Evolutionary conservation across 30 jellyfish, hydroid and myxozoan species (phyloP), one percentile per base, ranked within the genome.

Genomic region (Aurelia aurita complex sp. Pacific): DNA sequence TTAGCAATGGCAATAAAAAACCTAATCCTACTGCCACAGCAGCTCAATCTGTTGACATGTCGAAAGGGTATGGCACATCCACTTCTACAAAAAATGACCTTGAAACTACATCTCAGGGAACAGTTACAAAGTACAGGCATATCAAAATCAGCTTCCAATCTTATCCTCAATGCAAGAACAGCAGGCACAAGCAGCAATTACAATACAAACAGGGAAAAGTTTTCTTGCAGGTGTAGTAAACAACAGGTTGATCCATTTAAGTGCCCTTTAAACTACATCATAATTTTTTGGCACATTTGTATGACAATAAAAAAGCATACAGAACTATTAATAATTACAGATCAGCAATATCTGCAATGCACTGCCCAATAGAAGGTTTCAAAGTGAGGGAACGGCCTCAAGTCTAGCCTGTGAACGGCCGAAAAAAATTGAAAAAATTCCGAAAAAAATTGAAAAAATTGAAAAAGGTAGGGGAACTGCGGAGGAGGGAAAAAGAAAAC

Each of bases 121-220:
- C 46, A 60, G 46, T 18, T 83, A 81, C 78, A 81, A 36, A 34
- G 23, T 23, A 35, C 80, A 73, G 92, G 92, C 69, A 7, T 83
- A 34, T 72, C 87, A 73, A 54, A 71, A 43, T 68, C 78, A 71
- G 87, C 80, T 70, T 68, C 86, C 67, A 62, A 35, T 7, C 92
- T 83, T 73, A 83, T 83, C 87, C 18, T 79, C 69, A 83, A 83
- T 73, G 79, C 92, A 40, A 83, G 92, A 42, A 29, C 73, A 10
- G 23, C 51, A 33, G 87, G 92, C 86, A 52, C 92, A 64, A 70
- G 71, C 38, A 68, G 80, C 80, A 69, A 83, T 83, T 83, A 83
- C 92, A 54, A 83, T 51, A 51, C 92, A 79, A 67, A 76, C 92
- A 72, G 87, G 92, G 32, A 64, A 73, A 72, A 71, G 87, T 83